Conservation (phyloP, 1,140 invertebrate species). For the Drosophila lowei region DNA sequence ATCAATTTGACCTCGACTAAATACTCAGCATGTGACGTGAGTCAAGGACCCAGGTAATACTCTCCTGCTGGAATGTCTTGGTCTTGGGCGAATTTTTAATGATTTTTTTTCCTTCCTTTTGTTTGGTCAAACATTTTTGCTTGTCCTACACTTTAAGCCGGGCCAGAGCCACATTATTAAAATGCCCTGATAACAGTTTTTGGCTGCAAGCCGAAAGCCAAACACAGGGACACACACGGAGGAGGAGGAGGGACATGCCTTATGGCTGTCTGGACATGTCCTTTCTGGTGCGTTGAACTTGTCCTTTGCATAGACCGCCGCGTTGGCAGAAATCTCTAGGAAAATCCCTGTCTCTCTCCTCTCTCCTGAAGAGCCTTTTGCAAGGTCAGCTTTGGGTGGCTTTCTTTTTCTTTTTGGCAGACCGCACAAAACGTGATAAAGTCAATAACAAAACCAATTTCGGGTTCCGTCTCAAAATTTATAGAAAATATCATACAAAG, state of each 20-base stretch:
- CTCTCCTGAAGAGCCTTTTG: constrained; percentile 34
- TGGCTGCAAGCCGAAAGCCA: constrained; percentile 73
- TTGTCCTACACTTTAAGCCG: constrained; percentile 78
- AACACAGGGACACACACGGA: constrained; percentile 54
- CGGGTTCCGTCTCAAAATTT: too few species aligned
- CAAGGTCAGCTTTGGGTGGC: constrained; percentile 49
- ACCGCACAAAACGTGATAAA: constrained; percentile 67
- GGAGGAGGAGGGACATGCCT: constrained; percentile 32
- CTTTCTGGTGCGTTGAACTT: constrained; percentile 73
- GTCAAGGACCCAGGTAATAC: constrained; percentile 36
- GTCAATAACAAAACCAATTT: constrained; percentile 66
- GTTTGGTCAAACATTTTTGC: constrained; percentile 75
- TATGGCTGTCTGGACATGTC: constrained; percentile 66
- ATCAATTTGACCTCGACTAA: constrained; percentile 71
- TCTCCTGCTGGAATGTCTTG: constrained; percentile 26
- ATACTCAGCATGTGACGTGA: constrained; percentile 53
- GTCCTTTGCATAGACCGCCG: constrained; percentile 51
- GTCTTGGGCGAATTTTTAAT: constrained; percentile 72
- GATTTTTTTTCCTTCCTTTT: constrained; percentile 68
- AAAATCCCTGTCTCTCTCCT: neutral
- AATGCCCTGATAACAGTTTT: constrained; percentile 77
- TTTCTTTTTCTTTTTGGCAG: constrained; percentile 4
- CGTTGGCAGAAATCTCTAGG: constrained; percentile 36
- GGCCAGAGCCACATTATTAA: constrained; percentile 78
- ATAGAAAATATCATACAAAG: neutral